Evolutionary conservation across 2,888 invertebrate species (phyloP).

Genomic region (Leuctra nigra): DNA sequence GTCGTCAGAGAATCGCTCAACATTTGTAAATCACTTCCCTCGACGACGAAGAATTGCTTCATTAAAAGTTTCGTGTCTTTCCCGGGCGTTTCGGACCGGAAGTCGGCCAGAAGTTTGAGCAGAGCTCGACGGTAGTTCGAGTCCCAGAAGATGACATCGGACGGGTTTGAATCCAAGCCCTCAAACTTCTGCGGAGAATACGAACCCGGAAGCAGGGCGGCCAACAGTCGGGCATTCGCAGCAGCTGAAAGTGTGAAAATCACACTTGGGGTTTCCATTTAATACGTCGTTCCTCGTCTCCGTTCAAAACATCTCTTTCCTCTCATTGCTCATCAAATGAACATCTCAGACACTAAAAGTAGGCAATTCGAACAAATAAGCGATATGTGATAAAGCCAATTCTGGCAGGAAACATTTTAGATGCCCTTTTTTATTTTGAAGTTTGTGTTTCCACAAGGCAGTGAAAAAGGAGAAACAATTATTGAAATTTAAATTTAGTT

Average conservation of each 20-base stretch:
- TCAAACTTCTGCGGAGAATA: constrained; percentile 60
- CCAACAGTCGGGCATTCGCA: too few species aligned
- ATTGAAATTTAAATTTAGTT: too few species aligned
- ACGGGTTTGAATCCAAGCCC: constrained; percentile 43
- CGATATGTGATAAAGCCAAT: too few species aligned
- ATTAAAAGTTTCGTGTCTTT: constrained; percentile 12
- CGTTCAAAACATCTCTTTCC: too few species aligned
- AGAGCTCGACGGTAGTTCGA: constrained; percentile 48
- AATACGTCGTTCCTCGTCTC: too few species aligned
- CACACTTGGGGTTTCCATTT: constrained; percentile 18
- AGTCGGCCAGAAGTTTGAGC: constrained; percentile 40
- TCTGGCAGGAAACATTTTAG: too few species aligned
- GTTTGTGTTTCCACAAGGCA: too few species aligned
- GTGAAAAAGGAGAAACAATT: too few species aligned
- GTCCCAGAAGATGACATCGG: constrained; percentile 40
- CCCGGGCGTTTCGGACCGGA: background rate
- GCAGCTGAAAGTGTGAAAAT: constrained; percentile 24
- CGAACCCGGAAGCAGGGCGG: constrained; percentile 47
- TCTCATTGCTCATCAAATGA: too few species aligned
- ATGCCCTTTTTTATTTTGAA: too few species aligned
- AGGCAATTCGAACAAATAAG: too few species aligned
- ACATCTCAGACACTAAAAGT: too few species aligned
- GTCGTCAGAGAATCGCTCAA: constrained; percentile 44
- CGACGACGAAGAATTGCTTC: constrained; percentile 45
- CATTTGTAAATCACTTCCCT: constrained; percentile 41